Percentiles rank a stretch among this genome's conserved stretches.
phyloP scores from a whole-genome alignment of 2,113 vertebrate genomes.

The Bucco capensis region DNA sequence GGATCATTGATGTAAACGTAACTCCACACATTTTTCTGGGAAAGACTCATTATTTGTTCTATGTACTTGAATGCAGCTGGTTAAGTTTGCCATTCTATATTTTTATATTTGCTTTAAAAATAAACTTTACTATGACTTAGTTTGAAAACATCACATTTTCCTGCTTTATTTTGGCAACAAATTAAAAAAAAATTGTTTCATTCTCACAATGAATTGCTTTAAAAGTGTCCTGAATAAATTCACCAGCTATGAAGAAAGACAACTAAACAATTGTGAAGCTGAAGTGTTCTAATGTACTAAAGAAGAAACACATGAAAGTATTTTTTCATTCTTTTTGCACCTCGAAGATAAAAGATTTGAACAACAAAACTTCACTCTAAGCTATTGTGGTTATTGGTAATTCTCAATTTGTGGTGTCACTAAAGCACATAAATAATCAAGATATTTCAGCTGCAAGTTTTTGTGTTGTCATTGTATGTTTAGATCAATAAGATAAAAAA shows the following conservation, averaged over 20 bases:
- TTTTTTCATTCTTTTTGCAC: slow-evolving; percentile 34
- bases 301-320: slow-evolving; percentile 21
- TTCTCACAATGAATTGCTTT: background rate
- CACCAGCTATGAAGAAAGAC: background rate
- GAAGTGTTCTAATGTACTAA: background rate
- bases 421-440: background rate
- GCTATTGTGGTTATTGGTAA: background rate
- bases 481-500: slow-evolving; percentile 40
- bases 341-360: slow-evolving; percentile 20
- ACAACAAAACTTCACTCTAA: background rate
- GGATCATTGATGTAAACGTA: slow-evolving; percentile 4
- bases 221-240: background rate
- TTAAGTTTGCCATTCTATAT: background rate
- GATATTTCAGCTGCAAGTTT: background rate
- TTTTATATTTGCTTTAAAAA: background rate
- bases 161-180: background rate
- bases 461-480: background rate
- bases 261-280: background rate
- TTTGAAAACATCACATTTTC: background rate
- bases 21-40: background rate
- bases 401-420: slow-evolving; percentile 34
- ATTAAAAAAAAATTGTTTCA: background rate
- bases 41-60: background rate
- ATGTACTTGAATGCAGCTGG: background rate
- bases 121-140: background rate